Evolutionary conservation across 2,113 vertebrate genomes (phyloP), one percentile per base, ranked within the genome.

Genomic region (Eidolon helvum): DNA sequence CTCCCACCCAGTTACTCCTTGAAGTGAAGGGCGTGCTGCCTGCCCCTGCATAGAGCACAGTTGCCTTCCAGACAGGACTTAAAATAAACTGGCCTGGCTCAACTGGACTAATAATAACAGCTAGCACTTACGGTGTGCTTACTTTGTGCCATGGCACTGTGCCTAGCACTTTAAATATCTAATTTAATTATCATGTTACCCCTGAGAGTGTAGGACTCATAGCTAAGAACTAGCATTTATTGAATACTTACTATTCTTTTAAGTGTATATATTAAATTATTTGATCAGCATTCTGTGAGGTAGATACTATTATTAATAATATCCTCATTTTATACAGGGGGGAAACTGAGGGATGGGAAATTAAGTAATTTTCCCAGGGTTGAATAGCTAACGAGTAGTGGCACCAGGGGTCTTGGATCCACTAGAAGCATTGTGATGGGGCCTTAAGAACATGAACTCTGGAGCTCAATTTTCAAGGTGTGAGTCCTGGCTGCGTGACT

Each of bases 41-140:
- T 88, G 61, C 38, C 66, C 57, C 80, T 71, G 24, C 35, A 4
- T 22, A 22, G 53, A 61, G 91, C 43, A 59, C 96, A 94, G 63
- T 96, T 91, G 95, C 91, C 88, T 98, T 94, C 57, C 84, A 97
- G 91, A 97, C 94, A 84, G 65, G 75, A 87, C 91, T 93, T 87
- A 96, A 97, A 97, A 97, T 97, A 97, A 97, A 85, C 95, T 50
- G 40, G 89, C 82, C 91, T 78, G 91, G 97, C 93, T 96, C 96
- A 95, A 40, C 91, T 19, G 6, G 9, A 83, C 96, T 97, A 94
- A 95, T 97, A 97, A 96, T 97, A 97, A 91, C 94, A 85, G 61
- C 63, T 30, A 82, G 50, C 87, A 55, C 91, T 93, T 78, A 95
- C 82, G 50, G 71, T 40, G 68, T 35, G 83, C 55, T 65, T 53